These are phyloP conservation scores for Xenopus laevis DNA, from an alignment of 2,113 vertebrate genomes.

Conservation along the genomic window DNA sequence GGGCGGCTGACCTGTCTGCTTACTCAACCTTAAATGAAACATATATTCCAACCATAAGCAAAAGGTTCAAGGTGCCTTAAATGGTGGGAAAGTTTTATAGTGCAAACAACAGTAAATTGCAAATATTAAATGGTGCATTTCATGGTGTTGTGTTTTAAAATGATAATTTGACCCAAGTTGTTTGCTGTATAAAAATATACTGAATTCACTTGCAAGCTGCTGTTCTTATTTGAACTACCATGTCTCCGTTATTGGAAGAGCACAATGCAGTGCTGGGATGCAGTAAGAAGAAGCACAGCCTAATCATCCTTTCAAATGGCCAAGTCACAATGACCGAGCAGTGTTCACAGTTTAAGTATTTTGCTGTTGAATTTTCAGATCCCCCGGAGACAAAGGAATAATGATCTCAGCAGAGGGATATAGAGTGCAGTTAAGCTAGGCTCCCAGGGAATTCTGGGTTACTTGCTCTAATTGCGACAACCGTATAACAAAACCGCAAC, in stretches of 20 bases:
- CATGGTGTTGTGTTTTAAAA: too few relatives aligned
- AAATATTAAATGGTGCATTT: too few relatives aligned
- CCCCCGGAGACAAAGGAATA: constrained; percentile 29
- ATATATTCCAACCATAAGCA: too few relatives aligned
- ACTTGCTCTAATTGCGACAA: constrained; percentile 52
- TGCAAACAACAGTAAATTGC: too few relatives aligned
- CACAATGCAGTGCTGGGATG: neutral
- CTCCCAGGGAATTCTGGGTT: constrained; percentile 42
- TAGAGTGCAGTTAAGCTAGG: constrained; percentile 32
- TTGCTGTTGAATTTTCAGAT: neutral
- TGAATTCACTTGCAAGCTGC: too few relatives aligned
- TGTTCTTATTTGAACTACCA: too few relatives aligned
- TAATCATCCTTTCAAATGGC: neutral
- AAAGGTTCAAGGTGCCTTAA: too few relatives aligned
- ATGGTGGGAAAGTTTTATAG: too few relatives aligned
- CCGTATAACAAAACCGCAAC: constrained; percentile 59
- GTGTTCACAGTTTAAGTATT: constrained; percentile 29
- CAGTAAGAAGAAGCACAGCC: neutral
- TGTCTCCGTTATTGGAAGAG: neutral
- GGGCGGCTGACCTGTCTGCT: too few relatives aligned
- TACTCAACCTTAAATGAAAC: too few relatives aligned
- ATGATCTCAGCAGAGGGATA: constrained; percentile 42
- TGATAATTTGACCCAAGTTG: too few relatives aligned
- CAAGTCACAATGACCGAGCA: neutral
- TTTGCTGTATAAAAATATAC: too few relatives aligned